A percentile compares a stretch with the other conserved stretches of the same genome.
These are phyloP conservation scores for Galagoides demidoff DNA, from an alignment of 2,797 vertebrate genomes.

Conservation along the genomic window DNA sequence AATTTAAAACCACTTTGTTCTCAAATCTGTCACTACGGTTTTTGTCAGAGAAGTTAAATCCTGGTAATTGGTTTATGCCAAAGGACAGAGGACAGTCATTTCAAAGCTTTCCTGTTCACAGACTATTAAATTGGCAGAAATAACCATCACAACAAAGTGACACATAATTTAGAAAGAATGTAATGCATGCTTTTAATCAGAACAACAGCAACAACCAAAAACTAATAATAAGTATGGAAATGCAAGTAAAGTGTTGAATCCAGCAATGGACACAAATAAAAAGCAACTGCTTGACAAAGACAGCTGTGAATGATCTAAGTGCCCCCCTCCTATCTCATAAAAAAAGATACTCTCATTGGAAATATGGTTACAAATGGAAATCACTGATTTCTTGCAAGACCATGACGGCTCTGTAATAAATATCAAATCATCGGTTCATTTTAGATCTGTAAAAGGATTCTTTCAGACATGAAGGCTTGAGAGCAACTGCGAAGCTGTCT, in stretches of 20 bases:
- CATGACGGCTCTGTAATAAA: constrained; percentile 72
- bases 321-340: constrained; percentile 18
- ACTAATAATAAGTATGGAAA: background rate
- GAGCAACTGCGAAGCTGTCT: constrained; percentile 86
- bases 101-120: constrained; percentile 78
- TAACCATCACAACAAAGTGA: constrained; percentile 73
- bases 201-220: constrained; percentile 5
- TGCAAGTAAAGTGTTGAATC: background rate
- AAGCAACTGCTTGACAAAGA: constrained; percentile 60
- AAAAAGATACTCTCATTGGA: constrained; percentile 67
- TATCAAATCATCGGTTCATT: constrained; percentile 72
- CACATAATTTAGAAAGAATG: constrained; percentile 71
- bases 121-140: constrained; percentile 75
- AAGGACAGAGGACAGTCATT: constrained; percentile 75
- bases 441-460: constrained; percentile 83
- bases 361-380: constrained; percentile 47
- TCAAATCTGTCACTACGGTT: constrained; percentile 64
- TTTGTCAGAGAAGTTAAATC: constrained; percentile 70
- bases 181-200: constrained; percentile 70
- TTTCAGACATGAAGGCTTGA: constrained; percentile 84
- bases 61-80: constrained; percentile 78
- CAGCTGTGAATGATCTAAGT: constrained; percentile 50
- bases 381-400: constrained; percentile 52
- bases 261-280: constrained; percentile 33
- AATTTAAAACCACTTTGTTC: constrained; percentile 68